Evolutionary conservation across 2,888 invertebrate species (phyloP), one percentile per base, ranked within the genome.

Genomic region (Sinopyrophorus schimmeli): DNA sequence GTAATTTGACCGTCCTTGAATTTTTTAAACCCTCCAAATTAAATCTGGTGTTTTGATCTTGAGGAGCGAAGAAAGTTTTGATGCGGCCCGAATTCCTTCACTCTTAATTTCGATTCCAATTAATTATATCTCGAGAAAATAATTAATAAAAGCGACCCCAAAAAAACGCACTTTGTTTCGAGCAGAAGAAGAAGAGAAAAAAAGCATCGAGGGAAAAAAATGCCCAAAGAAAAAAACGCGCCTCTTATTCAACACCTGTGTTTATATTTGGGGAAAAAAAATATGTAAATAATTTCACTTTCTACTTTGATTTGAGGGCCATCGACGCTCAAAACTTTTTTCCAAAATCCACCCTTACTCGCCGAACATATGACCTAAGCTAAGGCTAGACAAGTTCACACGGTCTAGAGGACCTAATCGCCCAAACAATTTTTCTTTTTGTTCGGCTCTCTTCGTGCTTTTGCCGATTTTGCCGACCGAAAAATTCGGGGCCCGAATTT

Each of bases 321-420:
- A 16, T 6, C 28, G 20, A 38, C 27, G 27, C 53, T 57, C 59
- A 53, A 59, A 55, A 59, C 57, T 59, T 26, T 18, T 42, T 59
- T 59, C 59, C 34, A 15, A 48, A 49, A 55, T 39, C 49, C 49
- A 55, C 55, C 55, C 55, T 51, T 50, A 44, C 49, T 44, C 50
- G 40, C 41, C 42, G 32, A 53, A 54, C 55, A 56, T 39, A 56
- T 56, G 55, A 56, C 55, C 50, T 52, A 52, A 42, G 42, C 52
- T 46, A 54, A 51, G 39, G 40, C 53, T 53, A 56, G 55, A 56
- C 54, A 54, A 48, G 56, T 56, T 56, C 56, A 56, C 56, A 56
- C 56, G 56, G 56, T 56, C 56, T 55, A 47, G 53, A 53, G 46
- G 34, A 30, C 26, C 32, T 34, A 37, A 28, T 47, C 46, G 53